phyloP scores from a whole-genome alignment of 1,140 invertebrate genomes.

The Ephestia elutella region DNA sequence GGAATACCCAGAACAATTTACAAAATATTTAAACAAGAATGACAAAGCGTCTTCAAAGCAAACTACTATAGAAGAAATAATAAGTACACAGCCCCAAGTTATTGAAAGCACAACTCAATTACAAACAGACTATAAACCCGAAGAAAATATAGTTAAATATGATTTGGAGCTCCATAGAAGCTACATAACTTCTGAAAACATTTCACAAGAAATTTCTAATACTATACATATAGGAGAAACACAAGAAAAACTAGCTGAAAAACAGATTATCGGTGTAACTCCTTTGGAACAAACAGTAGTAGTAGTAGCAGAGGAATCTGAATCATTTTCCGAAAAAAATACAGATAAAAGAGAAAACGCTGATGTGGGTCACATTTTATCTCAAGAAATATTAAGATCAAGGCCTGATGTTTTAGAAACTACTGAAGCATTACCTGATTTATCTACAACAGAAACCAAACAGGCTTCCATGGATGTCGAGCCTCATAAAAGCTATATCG shows the following conservation, averaged over 20 bases:
- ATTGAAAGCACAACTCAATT: constrained; percentile 33
- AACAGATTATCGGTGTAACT: constrained; percentile 35
- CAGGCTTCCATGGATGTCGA: constrained; percentile 37
- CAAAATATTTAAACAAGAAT: constrained; percentile 24
- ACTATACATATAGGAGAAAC: constrained; percentile 3
- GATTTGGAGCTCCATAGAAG: constrained; percentile 41
- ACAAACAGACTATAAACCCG: constrained; percentile 18
- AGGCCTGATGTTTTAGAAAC: constrained; percentile 39
- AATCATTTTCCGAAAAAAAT: constrained; percentile 13
- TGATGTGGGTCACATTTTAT: constrained; percentile 23
- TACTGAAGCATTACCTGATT: constrained; percentile 23
- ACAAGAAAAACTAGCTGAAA: constrained; percentile 28
- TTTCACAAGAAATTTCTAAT: constrained; percentile 20
- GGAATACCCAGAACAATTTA: constrained; percentile 24
- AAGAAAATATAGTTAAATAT: constrained; percentile 22
- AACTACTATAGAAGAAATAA: constrained; percentile 27
- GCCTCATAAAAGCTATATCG: constrained; percentile 35
- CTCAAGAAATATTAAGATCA: constrained; percentile 29
- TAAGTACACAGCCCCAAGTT: constrained; percentile 33
- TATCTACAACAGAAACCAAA: constrained; percentile 20
- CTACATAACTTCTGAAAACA: constrained; percentile 37
- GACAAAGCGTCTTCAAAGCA: constrained; percentile 29
- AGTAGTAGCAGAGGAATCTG: constrained; percentile 30
- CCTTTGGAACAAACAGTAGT: constrained; percentile 44
- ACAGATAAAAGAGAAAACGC: constrained; percentile 30